Conservation (phyloP, 2,797 vertebrate species). For the Macropus fuliginosus region DNA sequence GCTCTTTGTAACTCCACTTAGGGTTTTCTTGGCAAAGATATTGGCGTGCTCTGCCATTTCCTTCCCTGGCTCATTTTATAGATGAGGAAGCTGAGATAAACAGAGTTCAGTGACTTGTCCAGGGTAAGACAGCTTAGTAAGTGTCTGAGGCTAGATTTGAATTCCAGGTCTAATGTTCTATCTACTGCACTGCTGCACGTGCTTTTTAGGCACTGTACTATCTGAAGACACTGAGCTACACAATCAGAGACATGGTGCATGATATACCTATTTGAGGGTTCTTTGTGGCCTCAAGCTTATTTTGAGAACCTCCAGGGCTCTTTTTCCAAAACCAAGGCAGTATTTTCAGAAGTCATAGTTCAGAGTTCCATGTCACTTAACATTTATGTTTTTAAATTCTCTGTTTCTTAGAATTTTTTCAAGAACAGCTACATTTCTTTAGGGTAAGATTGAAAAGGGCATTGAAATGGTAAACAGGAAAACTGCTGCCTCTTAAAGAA, state of each 20-base stretch:
- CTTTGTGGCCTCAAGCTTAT: conserved; percentile 79
- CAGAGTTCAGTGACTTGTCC: not conserved
- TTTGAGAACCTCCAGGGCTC: conserved; percentile 52
- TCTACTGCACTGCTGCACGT: not conserved
- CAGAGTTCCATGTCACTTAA: conserved; percentile 61
- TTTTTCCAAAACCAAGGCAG: conserved; percentile 36
- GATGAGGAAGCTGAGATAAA: not conserved
- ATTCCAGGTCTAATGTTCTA: not conserved
- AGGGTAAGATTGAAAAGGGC: not conserved
- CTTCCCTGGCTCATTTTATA: not conserved
- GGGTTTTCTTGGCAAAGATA: not conserved
- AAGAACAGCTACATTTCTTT: not conserved
- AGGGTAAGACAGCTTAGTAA: not conserved
- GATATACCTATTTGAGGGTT: conserved; percentile 57
- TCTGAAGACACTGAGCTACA: not conserved
- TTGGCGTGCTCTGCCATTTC: not conserved
- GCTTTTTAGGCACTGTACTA: conserved; percentile 42
- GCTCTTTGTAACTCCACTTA: not conserved
- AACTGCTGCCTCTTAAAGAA: not conserved
- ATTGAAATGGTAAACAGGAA: conserved; percentile 63
- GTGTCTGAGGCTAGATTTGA: not conserved
- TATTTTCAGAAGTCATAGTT: conserved; percentile 44
- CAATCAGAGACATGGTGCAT: conserved; percentile 51
- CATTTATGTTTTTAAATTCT: conserved; percentile 72
- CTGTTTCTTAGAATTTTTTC: conserved; percentile 72